Conservation (phyloP, 2,888 invertebrate genomes). For the Drosophila formosana region DNA sequence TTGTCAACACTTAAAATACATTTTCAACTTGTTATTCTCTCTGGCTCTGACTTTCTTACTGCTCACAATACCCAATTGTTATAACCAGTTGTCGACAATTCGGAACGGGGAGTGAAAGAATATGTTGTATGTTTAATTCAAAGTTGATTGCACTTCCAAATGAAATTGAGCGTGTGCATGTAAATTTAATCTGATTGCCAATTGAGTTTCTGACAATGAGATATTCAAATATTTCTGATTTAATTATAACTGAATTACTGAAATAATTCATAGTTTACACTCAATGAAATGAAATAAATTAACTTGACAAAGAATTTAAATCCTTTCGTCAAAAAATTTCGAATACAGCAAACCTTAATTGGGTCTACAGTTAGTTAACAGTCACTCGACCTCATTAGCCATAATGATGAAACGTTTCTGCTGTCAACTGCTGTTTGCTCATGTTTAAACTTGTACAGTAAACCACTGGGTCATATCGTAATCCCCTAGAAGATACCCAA, state of each 20-base stretch:
- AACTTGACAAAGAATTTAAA: neutral
- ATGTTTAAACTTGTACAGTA: conserved; percentile 51
- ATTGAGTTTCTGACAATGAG: neutral
- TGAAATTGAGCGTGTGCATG: conserved; percentile 4
- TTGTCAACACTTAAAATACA: conserved; percentile 68
- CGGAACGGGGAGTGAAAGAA: neutral
- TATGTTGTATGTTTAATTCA: neutral
- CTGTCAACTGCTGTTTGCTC: conserved; percentile 41
- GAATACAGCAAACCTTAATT: neutral
- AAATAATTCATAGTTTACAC: conserved; percentile 3
- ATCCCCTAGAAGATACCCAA: conserved; percentile 30
- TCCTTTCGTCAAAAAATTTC: neutral
- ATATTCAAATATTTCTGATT: neutral
- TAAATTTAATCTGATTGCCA: conserved; percentile 1
- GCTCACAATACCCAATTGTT: conserved; percentile 9
- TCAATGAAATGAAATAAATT: neutral
- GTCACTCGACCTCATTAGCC: conserved; percentile 60
- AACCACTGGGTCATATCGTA: conserved; percentile 55
- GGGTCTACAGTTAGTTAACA: neutral
- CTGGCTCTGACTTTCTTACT: conserved; percentile 10
- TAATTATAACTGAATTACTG: neutral
- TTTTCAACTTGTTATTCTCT: conserved; percentile 30
- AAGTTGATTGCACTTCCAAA: conserved; percentile 9
- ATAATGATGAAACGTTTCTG: conserved; percentile 34
- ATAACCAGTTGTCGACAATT: conserved; percentile 58